Evolutionary conservation across 1,140 invertebrate genomes (phyloP).

Genomic region (Babylonia areolata): DNA sequence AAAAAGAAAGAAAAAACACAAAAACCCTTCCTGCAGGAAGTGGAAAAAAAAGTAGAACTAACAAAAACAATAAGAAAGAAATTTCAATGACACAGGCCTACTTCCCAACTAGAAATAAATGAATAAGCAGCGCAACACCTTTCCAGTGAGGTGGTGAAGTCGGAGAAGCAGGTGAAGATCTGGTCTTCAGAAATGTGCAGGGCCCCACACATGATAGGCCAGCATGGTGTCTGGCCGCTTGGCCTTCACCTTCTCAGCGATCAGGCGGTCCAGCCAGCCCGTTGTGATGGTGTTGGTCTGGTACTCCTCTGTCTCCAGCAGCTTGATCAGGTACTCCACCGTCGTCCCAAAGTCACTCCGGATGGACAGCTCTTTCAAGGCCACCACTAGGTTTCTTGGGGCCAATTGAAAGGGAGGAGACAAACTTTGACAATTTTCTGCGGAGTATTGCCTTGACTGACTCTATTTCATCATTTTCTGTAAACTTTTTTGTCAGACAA

Average conservation of each 20-base stretch:
- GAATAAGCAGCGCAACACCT: slow-evolving; percentile 61
- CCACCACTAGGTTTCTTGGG: slow-evolving; percentile 91
- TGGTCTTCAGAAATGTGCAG: slow-evolving; percentile 95
- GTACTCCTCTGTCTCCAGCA: slow-evolving; percentile 95
- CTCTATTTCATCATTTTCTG: not conserved
- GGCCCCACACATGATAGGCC: slow-evolving; percentile 94
- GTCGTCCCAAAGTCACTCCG: slow-evolving; percentile 98
- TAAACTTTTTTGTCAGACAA: too few species aligned
- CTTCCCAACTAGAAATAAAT: too few species aligned
- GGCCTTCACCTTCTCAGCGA: slow-evolving; percentile 94
- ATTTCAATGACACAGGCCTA: too few species aligned
- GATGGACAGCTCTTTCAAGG: slow-evolving; percentile 97
- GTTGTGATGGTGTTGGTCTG: slow-evolving; percentile 95
- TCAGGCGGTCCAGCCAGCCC: slow-evolving; percentile 97
- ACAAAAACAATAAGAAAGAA: too few species aligned
- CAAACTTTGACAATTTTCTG: not conserved
- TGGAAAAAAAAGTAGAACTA: too few species aligned
- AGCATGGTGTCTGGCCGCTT: slow-evolving; percentile 96
- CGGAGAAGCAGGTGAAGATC: slow-evolving; percentile 86
- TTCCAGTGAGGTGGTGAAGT: slow-evolving; percentile 95
- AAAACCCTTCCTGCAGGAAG: too few species aligned
- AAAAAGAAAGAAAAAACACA: too few species aligned
- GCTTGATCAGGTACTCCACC: slow-evolving; percentile 97
- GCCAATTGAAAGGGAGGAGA: not conserved
- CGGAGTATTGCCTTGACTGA: not conserved